These are phyloP conservation scores for Vipera latastei DNA, from an alignment of 2,797 vertebrate genomes.

Conservation along the genomic window DNA sequence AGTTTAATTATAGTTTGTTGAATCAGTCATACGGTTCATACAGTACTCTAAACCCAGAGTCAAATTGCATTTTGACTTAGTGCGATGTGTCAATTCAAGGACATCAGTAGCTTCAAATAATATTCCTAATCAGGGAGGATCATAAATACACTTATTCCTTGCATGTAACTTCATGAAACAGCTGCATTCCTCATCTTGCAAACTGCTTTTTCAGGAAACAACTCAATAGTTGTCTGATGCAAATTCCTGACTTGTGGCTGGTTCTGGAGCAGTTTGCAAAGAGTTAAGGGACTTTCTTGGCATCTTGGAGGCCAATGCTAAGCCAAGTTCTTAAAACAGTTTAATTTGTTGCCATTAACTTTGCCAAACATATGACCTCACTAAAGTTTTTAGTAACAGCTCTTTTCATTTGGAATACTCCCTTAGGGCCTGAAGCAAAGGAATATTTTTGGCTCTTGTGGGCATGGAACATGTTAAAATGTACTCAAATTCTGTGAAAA, in stretches of 20 bases:
- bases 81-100: not conserved
- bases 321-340: constrained; percentile 66
- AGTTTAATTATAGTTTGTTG: not conserved
- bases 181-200: constrained; percentile 2
- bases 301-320: constrained; percentile 42
- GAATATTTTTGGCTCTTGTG: constrained; percentile 51
- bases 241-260: not conserved
- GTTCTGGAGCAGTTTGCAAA: not conserved
- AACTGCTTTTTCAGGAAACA: not conserved
- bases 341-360: constrained; percentile 67
- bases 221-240: not conserved
- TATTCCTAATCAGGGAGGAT: rapidly evolving
- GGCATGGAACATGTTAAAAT: constrained; percentile 61
- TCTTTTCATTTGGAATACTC: constrained; percentile 60
- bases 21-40: not conserved
- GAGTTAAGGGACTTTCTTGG: constrained; percentile 60
- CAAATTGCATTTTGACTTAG: not conserved
- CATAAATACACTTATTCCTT: constrained; percentile 24
- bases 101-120: not conserved
- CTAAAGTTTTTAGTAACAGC: constrained; percentile 63
- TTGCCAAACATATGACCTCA: constrained; percentile 69
- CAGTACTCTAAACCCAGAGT: not conserved
- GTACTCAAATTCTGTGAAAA: constrained; percentile 50
- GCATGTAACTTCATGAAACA: not conserved
- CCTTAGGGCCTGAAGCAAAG: constrained; percentile 57